These are phyloP conservation scores for Pachyramphus minor DNA, from an alignment of 2,113 vertebrate genomes.

Conservation along the genomic window DNA sequence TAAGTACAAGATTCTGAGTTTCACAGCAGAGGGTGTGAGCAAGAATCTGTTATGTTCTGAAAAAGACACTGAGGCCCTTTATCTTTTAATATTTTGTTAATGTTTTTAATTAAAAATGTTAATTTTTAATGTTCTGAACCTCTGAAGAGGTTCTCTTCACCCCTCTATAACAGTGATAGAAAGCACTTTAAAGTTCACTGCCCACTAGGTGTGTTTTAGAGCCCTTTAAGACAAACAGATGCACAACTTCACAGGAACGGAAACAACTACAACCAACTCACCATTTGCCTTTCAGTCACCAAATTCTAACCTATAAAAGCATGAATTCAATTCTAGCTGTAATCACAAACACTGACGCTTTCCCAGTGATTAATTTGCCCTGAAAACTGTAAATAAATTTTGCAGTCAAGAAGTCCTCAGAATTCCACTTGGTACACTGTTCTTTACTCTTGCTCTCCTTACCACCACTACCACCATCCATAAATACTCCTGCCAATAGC, in stretches of 20 bases:
- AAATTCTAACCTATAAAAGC: background rate
- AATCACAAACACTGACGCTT: rapidly evolving
- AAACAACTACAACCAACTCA: background rate
- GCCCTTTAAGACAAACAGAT: background rate
- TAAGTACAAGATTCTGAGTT: background rate
- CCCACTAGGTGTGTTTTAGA: background rate
- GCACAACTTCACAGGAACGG: rapidly evolving
- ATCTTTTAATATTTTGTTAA: background rate
- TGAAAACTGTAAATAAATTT: background rate
- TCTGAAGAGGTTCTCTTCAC: background rate
- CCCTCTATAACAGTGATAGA: background rate
- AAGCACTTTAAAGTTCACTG: background rate
- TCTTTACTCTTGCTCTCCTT: background rate
- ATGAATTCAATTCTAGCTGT: background rate
- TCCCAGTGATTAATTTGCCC: background rate
- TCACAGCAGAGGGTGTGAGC: background rate
- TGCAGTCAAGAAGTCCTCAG: background rate
- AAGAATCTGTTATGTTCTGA: background rate
- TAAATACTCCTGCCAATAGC: background rate
- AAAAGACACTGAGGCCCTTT: background rate
- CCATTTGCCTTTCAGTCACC: background rate
- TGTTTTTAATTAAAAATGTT: too few species aligned
- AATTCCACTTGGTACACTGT: background rate
- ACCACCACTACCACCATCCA: background rate
- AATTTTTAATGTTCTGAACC: background rate